phyloP scores from a whole-genome alignment of 2,797 vertebrate genomes.

The Macroramphosus scolopax region DNA sequence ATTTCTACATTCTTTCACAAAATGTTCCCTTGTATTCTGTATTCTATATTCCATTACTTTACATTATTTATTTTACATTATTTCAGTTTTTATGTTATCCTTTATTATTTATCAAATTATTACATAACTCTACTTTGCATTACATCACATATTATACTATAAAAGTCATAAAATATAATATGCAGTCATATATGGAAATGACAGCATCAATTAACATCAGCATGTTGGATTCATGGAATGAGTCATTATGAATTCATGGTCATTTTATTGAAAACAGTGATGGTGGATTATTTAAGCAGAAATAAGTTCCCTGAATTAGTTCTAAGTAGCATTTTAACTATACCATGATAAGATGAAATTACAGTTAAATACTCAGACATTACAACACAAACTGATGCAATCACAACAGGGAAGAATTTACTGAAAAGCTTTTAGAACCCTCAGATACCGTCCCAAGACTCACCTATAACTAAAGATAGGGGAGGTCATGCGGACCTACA shows the following conservation, averaged over 20 bases:
- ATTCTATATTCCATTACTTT: too few relatives aligned
- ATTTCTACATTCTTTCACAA: too few relatives aligned
- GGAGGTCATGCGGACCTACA: constrained; percentile 1
- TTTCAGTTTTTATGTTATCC: too few relatives aligned
- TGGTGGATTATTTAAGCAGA: constrained; percentile 63
- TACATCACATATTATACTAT: too few relatives aligned
- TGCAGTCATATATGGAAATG: too few relatives aligned
- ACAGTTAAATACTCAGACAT: constrained; percentile 68
- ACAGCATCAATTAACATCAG: too few relatives aligned
- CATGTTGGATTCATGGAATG: too few relatives aligned
- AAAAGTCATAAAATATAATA: too few relatives aligned
- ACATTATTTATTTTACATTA: too few relatives aligned
- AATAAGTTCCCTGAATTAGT: constrained; percentile 75
- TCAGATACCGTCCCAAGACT: constrained; percentile 29
- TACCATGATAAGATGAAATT: constrained; percentile 65
- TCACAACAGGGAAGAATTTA: constrained; percentile 45
- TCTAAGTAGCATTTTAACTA: constrained; percentile 66
- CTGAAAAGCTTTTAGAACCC: constrained; percentile 28
- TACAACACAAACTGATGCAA: constrained; percentile 66
- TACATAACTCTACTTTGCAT: too few relatives aligned
- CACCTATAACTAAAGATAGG: constrained; percentile 1
- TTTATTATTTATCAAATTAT: too few relatives aligned
- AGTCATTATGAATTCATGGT: constrained; percentile 44
- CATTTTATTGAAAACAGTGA: constrained; percentile 75
- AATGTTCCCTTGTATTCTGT: too few relatives aligned